Conservation (phyloP, 2,888 invertebrate genomes). For the Hypomecis punctinalis region DNA sequence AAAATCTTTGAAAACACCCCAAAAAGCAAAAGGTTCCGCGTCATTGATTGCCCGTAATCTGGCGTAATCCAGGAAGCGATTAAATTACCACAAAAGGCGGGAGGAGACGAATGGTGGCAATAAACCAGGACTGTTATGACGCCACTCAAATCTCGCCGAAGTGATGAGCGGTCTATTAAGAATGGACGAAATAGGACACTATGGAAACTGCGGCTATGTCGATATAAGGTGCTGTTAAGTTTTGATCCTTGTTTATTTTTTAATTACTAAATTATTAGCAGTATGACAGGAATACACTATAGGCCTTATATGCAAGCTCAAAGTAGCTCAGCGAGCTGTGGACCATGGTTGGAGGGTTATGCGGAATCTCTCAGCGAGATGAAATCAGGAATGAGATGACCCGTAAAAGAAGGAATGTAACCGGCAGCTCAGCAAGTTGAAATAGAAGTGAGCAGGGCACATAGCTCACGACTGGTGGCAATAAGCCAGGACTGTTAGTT, state of each 20-base stretch:
- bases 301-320: no score
- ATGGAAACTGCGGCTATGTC: conserved; percentile 1
- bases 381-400: no score
- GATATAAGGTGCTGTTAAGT: neutral
- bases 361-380: no score
- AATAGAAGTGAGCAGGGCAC: no score
- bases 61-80: conserved; percentile 62
- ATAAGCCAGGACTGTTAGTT: no score
- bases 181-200: conserved; percentile 21
- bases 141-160: conserved; percentile 70
- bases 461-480: no score
- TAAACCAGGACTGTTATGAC: conserved; percentile 64
- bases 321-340: no score
- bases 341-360: no score
- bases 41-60: conserved; percentile 48
- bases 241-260: neutral
- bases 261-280: no score
- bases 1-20: conserved; percentile 9
- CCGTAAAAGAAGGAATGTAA: no score
- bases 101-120: conserved; percentile 59
- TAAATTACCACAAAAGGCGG: conserved; percentile 74
- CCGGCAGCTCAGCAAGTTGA: no score
- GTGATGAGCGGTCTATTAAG: conserved; percentile 47
- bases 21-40: conserved; percentile 29
- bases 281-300: no score